These are phyloP conservation scores for Rhamphomyia laevipes DNA, from an alignment of 2,888 invertebrate species.

Conservation along the genomic window DNA sequence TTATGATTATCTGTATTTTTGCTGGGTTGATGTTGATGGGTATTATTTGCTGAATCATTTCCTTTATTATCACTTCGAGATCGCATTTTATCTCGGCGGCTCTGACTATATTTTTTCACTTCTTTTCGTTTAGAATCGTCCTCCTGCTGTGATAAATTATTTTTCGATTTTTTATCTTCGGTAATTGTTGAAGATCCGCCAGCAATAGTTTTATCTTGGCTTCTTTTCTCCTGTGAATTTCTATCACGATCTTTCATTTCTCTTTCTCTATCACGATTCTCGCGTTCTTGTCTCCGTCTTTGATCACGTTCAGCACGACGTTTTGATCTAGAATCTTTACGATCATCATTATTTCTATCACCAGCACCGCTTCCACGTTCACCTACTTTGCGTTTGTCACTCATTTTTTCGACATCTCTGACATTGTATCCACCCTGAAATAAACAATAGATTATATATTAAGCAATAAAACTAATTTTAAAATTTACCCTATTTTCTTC, in stretches of 20 bases:
- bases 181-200: slow-evolving; percentile 10
- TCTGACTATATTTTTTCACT: slow-evolving; percentile 26
- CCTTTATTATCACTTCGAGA: slow-evolving; percentile 9
- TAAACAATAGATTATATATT: no score
- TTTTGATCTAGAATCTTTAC: slow-evolving; percentile 27
- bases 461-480: no score
- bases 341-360: slow-evolving; percentile 12
- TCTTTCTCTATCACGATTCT: slow-evolving; percentile 23
- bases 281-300: slow-evolving; percentile 32
- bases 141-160: slow-evolving; percentile 7
- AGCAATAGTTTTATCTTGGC: slow-evolving; percentile 4
- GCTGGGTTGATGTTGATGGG: slow-evolving; percentile 3
- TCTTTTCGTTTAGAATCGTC: slow-evolving; percentile 19
- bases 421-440: no score
- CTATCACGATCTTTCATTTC: slow-evolving; percentile 16
- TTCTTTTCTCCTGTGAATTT: slow-evolving; percentile 17
- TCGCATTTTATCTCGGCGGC: slow-evolving; percentile 17
- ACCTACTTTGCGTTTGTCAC: no score
- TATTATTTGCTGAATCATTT: neutral
- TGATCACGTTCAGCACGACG: slow-evolving; percentile 31
- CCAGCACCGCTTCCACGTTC: neutral
- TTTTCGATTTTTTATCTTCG: slow-evolving; percentile 6
- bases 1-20: neutral
- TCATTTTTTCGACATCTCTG: no score
- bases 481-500: slow-evolving; percentile 18